Evolutionary conservation across 2,888 invertebrate genomes (phyloP).

Genomic region (Andrena dorsata): DNA sequence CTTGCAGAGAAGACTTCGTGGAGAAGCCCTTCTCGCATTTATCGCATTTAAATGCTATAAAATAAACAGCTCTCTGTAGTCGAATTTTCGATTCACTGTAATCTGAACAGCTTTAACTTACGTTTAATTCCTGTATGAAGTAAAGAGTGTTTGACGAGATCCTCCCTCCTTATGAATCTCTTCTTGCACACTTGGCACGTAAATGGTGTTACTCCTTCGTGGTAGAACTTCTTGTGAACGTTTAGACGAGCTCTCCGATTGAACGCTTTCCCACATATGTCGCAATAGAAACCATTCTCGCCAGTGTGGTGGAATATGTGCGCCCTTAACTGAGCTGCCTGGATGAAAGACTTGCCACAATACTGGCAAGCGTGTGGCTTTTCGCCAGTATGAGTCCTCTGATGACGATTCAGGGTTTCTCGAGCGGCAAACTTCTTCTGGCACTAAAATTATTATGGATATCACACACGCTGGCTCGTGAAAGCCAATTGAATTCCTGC

Average conservation of each 20-base stretch:
- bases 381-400: constrained; percentile 88
- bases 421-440: constrained; percentile 92
- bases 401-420: constrained; percentile 92
- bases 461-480: not conserved
- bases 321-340: constrained; percentile 91
- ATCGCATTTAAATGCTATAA: constrained; percentile 81
- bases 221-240: constrained; percentile 88
- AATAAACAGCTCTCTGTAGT: constrained; percentile 21
- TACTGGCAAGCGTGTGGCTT: constrained; percentile 87
- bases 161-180: constrained; percentile 88
- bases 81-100: not conserved
- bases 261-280: constrained; percentile 86
- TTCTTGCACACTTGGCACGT: constrained; percentile 87
- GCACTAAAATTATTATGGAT: constrained; percentile 86
- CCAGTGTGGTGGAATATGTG: constrained; percentile 92
- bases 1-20: constrained; percentile 89
- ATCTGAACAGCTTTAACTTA: constrained; percentile 74
- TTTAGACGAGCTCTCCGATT: constrained; percentile 86
- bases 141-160: constrained; percentile 87
- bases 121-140: constrained; percentile 88
- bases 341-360: constrained; percentile 94
- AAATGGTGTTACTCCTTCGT: constrained; percentile 88
- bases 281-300: constrained; percentile 89
- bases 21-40: constrained; percentile 89
- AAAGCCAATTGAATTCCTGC: not conserved